Evolutionary conservation across 1,140 invertebrate species (phyloP).

Genomic region (Schmidtea mediterranea): DNA sequence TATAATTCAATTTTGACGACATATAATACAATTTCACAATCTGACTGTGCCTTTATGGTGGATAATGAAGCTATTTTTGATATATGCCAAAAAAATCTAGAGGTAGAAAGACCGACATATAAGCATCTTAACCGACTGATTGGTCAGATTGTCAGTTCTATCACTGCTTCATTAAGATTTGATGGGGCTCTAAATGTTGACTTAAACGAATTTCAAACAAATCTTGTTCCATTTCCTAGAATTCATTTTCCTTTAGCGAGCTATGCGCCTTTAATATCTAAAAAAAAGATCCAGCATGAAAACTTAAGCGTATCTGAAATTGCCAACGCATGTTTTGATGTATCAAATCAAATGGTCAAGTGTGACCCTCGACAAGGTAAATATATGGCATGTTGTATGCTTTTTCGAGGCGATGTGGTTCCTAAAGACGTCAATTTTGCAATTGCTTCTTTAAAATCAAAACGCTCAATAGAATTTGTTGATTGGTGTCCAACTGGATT

Average conservation of each 20-base stretch:
- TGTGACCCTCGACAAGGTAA: slow-evolving; percentile 13
- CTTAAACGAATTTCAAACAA: slow-evolving; percentile 41
- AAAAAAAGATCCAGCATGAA: slow-evolving; percentile 24
- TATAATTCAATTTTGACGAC: slow-evolving; percentile 29
- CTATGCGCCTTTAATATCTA: slow-evolving; percentile 34
- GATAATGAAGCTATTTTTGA: slow-evolving; percentile 20
- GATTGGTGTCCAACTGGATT: slow-evolving; percentile 25
- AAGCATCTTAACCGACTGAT: slow-evolving; percentile 20
- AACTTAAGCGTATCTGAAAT: slow-evolving; percentile 29
- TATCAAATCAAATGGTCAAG: slow-evolving; percentile 39
- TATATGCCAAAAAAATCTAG: slow-evolving; percentile 14
- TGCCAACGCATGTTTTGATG: slow-evolving; percentile 35
- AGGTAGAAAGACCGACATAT: slow-evolving; percentile 14
- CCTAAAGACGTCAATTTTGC: slow-evolving; percentile 54
- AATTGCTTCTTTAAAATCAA: slow-evolving; percentile 40
- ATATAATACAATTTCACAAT: slow-evolving; percentile 20
- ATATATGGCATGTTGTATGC: slow-evolving; percentile 20
- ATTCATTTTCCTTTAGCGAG: slow-evolving; percentile 14
- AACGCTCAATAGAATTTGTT: background rate
- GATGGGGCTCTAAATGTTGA: slow-evolving; percentile 41
- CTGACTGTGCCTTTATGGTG: slow-evolving; percentile 29
- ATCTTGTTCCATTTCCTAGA: slow-evolving; percentile 11
- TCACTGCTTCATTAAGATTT: slow-evolving; percentile 38
- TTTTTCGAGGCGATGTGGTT: slow-evolving; percentile 18
- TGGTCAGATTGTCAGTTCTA: slow-evolving; percentile 31